These are phyloP conservation scores for Nycticryphes semicollaris DNA, from an alignment of 2,113 vertebrate species.

Conservation along the genomic window DNA sequence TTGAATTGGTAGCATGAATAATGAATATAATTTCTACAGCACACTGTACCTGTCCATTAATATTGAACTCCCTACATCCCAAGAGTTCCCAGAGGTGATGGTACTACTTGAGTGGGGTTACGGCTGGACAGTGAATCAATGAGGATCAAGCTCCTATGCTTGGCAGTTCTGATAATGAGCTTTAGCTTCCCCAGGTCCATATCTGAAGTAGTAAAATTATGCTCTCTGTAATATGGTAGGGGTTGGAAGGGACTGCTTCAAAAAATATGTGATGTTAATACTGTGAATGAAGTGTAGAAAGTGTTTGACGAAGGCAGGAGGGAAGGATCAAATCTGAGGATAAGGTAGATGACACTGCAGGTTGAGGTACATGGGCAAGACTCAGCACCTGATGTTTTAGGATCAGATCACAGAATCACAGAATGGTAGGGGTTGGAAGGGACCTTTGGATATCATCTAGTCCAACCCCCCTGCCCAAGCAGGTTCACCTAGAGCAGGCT, in stretches of 20 bases:
- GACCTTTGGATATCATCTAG: neutral
- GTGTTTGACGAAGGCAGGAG: fast-evolving
- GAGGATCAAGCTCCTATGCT: neutral
- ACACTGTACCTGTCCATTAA: neutral
- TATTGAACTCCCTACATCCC: neutral
- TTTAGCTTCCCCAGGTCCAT: neutral
- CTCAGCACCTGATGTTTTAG: neutral
- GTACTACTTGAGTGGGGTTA: neutral
- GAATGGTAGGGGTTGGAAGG: neutral
- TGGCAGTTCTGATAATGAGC: neutral
- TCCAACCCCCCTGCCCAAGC: neutral
- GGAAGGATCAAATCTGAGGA: neutral
- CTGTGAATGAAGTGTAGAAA: neutral
- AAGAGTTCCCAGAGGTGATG: neutral
- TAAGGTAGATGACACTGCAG: neutral
- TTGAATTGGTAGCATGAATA: neutral
- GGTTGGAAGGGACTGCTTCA: too few relatives aligned
- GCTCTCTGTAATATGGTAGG: neutral
- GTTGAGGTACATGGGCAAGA: neutral
- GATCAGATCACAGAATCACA: neutral
- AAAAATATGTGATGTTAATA: neutral
- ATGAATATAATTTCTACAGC: neutral
- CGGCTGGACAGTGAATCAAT: neutral
- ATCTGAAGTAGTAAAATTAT: neutral
- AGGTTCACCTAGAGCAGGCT: neutral